A percentile compares a stretch with the other conserved stretches of the same genome.
phyloP scores from a whole-genome alignment of 2,797 vertebrate species.

The Heteromormyrus szaboi region DNA sequence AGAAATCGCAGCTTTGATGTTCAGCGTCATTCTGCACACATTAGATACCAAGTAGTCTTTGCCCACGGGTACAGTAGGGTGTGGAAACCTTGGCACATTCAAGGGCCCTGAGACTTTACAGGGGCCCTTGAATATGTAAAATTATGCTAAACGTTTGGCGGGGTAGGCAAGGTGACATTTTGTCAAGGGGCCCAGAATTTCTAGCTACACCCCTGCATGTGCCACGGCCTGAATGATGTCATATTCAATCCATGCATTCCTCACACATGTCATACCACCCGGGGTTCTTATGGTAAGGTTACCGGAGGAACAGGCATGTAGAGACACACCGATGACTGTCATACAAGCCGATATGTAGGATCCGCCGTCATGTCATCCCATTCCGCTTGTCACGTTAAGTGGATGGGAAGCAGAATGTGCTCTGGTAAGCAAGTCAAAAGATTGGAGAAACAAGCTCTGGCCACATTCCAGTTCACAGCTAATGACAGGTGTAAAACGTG shows the following conservation, averaged over 20 bases:
- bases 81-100: neutral
- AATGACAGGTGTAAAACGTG: neutral
- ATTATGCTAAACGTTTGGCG: neutral
- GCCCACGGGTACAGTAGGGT: neutral
- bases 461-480: neutral
- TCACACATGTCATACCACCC: neutral
- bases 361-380: neutral
- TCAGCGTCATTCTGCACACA: neutral
- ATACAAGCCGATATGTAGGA: neutral
- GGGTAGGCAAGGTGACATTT: neutral
- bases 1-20: neutral
- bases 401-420: neutral
- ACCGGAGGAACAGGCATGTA: neutral
- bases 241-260: neutral
- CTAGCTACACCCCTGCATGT: neutral
- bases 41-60: neutral
- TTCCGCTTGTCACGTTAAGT: neutral
- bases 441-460: neutral
- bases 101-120: neutral
- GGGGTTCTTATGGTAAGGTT: neutral
- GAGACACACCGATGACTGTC: neutral
- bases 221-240: neutral
- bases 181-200: neutral
- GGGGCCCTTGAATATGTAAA: neutral
- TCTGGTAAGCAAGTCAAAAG: neutral